Evolutionary conservation across 2,797 vertebrate genomes (phyloP), one percentile per base, ranked within the genome.

Genomic region (Lindbergichthys nudifrons): DNA sequence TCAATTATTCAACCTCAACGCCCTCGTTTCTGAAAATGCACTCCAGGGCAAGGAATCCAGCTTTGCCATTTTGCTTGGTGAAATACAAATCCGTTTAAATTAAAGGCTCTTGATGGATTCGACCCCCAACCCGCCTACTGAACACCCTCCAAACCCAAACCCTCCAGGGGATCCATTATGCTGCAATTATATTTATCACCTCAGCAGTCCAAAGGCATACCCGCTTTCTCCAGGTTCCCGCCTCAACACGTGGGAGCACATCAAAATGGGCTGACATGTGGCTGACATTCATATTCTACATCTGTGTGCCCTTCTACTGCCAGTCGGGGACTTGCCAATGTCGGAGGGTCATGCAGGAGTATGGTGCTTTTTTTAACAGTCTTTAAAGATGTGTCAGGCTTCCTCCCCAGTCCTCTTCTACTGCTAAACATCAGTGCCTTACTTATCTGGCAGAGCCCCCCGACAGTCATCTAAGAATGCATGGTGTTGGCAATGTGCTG

Each of bases 161-260:
- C 85, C 90, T 87, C 84, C 50, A 61, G 82, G 89, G 84, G 68
- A 86, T 75, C 73, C 83, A 84, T 88, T 90, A 88, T 74, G 80
- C 75, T 82, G 86, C 87, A 93, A 92, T 93, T 92, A 90, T 90
- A 91, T 94, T 92, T 91, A 94, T 92, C 90, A 92, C 89, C 84
- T 89, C 67, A 15, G 78, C 85, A 87, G 80, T 82, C 75, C 80
- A 82, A 86, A 83, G 80, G 74, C 75, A 79, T 74, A 79, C 77
- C 65, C 50, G 62, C 76, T 70, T 65, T 64, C 63, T 68, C 54
- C 61, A 73, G 69, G 65, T 57, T 72, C 50, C 45, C 13, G 23
- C 52, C 70, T 68, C 68, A 79, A 80, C 86, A 88, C 53, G 48
- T 62, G 79, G 84, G 80, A 85, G 65, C 65, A 77, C 79, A 89